phyloP scores from a whole-genome alignment of 2,113 vertebrate genomes.

The Poecile atricapillus region DNA sequence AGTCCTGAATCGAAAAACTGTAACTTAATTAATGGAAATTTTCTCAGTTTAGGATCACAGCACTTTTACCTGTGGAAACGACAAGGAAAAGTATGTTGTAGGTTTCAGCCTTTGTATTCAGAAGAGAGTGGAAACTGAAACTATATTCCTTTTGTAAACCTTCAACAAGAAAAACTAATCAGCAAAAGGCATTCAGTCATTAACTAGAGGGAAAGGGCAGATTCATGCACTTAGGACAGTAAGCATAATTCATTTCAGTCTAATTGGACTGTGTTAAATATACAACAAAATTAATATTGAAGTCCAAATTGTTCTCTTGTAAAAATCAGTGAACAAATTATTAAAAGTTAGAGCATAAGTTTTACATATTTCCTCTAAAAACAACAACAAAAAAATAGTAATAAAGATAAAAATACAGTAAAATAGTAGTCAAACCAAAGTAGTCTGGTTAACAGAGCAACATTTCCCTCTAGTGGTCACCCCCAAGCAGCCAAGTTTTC shows the following conservation, averaged over 20 bases:
- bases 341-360: not conserved
- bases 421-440: not conserved
- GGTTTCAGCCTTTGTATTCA: not conserved
- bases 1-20: not conserved
- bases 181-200: not conserved
- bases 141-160: not conserved
- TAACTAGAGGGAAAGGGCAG: not conserved
- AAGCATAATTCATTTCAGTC: not conserved
- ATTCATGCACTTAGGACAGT: not conserved
- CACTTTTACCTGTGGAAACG: not conserved
- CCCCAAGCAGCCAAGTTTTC: not conserved
- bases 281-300: not conserved
- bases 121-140: not conserved
- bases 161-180: not conserved
- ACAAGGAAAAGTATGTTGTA: not conserved
- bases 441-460: conserved; percentile 60
- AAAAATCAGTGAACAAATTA: not conserved
- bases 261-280: not conserved
- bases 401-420: not conserved
- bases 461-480: conserved; percentile 73
- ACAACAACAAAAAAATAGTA: not conserved
- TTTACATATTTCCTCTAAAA: not conserved
- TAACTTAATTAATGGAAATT: not conserved
- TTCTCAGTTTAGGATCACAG: not conserved
- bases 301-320: not conserved